Base-by-base conservation (phyloP, 2,113 vertebrate species). In the Dromaius novaehollandiae region DNA sequence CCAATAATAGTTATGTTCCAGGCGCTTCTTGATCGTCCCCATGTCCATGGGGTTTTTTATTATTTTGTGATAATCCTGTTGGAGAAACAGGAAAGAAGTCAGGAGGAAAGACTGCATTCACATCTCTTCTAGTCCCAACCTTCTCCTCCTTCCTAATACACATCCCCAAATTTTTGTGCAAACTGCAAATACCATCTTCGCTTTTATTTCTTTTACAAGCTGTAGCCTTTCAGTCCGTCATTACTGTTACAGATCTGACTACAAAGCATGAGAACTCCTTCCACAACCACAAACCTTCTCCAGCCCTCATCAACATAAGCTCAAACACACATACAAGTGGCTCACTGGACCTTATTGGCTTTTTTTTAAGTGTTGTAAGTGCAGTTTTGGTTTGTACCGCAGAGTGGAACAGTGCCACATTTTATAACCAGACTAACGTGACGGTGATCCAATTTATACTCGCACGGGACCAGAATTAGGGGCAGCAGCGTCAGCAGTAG, bases 21-120 rank as follows among this genome's bases (percentile, higher is more conserved):
- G 98, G 22, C 99, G 98, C 96, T 99, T 99, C 98, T 99, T 99
- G 95, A 99, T 99, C 3, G 99, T 99, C 34, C 99, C 99, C 99
- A 99, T 98, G 70, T 99, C 99, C 99, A 99, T 99, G 5, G 99
- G 99, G 87, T 98, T 99, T 76, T 99, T 99, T 86, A 99, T 99
- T 46, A 99, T 99, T 82, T 98, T 99, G 82, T 99, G 99, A 97
- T 99, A 99, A 97, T 99, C 99, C 99, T 99, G 96, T 83, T 32
- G 63, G 16, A 96, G 46, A 95, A 94, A 60, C 13, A 65, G 60
- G 25, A 48, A 77, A 65, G 48, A 40, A 0, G 2, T 98, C 48
- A 40, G 0, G 12, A 7, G 0, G 9, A 61, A 44, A 73, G 48
- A 13, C 16, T 6, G 26, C 75, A 25, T 44, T 93, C 77, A 16